Evolutionary conservation across 1,140 invertebrate genomes (phyloP).

Genomic region (Anoplophora glabripennis): DNA sequence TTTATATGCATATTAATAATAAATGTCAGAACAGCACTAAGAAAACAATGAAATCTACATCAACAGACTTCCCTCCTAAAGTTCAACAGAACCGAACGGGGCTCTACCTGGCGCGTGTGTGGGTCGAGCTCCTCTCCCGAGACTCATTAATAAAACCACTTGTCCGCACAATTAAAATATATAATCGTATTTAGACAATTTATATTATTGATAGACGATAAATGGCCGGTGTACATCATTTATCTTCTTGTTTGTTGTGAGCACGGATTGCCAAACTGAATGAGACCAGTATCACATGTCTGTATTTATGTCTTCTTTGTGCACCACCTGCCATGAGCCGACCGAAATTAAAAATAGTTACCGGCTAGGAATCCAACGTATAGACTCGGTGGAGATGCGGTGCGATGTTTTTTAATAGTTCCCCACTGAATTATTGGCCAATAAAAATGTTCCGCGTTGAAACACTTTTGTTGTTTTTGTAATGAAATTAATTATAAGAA

Average conservation of each 20-base stretch:
- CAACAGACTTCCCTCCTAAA: constrained; percentile 3
- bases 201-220: constrained; percentile 49
- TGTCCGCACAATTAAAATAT: constrained; percentile 52
- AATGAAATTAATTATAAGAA: constrained; percentile 21
- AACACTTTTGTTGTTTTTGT: constrained; percentile 25
- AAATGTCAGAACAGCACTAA: constrained; percentile 8
- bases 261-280: constrained; percentile 25
- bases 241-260: constrained; percentile 35
- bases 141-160: constrained; percentile 48
- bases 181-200: constrained; percentile 49
- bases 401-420: constrained; percentile 20
- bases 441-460: constrained; percentile 23
- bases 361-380: constrained; percentile 1
- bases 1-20: constrained; percentile 13
- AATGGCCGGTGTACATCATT: constrained; percentile 41
- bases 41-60: constrained; percentile 16
- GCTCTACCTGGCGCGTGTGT: constrained; percentile 37
- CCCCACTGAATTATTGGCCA: constrained; percentile 18
- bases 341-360: constrained; percentile 22
- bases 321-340: constrained; percentile 24
- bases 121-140: constrained; percentile 34
- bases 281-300: constrained; percentile 21
- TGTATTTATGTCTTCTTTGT: constrained; percentile 23
- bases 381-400: constrained; percentile 8
- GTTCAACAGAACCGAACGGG: constrained; percentile 10